These are phyloP conservation scores for Eugnorisma glareosa DNA, from an alignment of 2,888 invertebrate genomes.

Conservation along the genomic window DNA sequence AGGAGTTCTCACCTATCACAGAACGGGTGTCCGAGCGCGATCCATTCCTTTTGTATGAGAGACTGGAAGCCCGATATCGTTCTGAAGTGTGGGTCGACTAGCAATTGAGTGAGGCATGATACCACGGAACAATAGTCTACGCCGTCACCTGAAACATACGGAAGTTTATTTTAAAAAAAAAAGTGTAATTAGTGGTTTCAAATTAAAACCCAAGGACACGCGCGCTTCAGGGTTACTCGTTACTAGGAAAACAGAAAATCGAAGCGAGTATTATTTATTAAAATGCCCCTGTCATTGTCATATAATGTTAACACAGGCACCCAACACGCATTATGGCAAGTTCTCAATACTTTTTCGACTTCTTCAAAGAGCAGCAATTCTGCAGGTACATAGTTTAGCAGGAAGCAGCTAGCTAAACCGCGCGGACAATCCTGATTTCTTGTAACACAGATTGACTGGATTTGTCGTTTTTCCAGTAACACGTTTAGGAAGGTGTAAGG, in stretches of 20 bases:
- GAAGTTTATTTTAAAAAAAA: not conserved
- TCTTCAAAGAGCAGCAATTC: not conserved
- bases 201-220: not conserved
- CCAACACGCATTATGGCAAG: not conserved
- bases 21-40: constrained; percentile 97
- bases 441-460: too few relatives aligned
- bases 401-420: not conserved
- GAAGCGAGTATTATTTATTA: not conserved
- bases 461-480: too few relatives aligned
- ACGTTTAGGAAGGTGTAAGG: too few relatives aligned
- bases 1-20: constrained; percentile 87
- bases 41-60: constrained; percentile 98
- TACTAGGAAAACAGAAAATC: constrained; percentile 15
- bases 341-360: not conserved
- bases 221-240: not conserved
- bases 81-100: constrained; percentile 95
- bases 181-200: not conserved
- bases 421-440: not conserved
- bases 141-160: constrained; percentile 92
- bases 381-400: not conserved
- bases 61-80: constrained; percentile 97
- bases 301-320: not conserved
- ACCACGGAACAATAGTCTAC: constrained; percentile 97
- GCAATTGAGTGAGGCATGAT: constrained; percentile 96
- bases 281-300: not conserved